Percentiles rank a stretch among this genome's conserved stretches.
These are phyloP conservation scores for Megalops cyprinoides DNA, from an alignment of 2,797 vertebrate species.

Conservation along the genomic window DNA sequence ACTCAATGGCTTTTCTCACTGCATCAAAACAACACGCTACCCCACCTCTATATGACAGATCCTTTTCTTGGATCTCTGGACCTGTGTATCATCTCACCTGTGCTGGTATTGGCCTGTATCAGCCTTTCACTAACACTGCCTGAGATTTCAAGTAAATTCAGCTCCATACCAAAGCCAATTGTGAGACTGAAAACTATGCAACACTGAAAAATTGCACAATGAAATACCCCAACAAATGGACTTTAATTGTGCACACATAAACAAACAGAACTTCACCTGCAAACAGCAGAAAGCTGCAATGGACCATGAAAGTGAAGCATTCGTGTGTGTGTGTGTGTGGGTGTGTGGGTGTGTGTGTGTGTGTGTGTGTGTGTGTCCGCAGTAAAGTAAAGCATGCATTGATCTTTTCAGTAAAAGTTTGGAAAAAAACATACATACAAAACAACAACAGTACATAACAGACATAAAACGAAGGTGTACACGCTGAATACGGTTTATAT, in stretches of 20 bases:
- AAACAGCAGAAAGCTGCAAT: background rate
- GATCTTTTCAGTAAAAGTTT: background rate
- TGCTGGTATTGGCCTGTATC: no score
- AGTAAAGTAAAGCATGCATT: background rate
- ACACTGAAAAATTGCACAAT: background rate
- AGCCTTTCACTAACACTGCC: no score
- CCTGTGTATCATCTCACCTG: no score
- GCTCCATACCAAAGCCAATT: background rate
- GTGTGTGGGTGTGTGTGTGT: background rate
- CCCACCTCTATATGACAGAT: no score
- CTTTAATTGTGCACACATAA: constrained; percentile 2
- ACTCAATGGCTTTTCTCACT: no score
- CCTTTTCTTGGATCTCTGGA: no score
- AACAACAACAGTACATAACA: background rate
- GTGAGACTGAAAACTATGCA: no score
- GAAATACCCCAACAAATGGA: background rate
- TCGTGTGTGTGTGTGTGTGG: background rate
- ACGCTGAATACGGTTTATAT: constrained; percentile 25
- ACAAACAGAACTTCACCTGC: background rate
- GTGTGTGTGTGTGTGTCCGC: background rate
- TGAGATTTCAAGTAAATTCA: no score
- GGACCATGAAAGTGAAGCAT: background rate
- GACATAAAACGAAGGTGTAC: background rate
- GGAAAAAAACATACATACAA: background rate
- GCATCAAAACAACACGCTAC: no score